These are phyloP conservation scores for Tillus elongatus DNA, from an alignment of 2,888 invertebrate species.

Conservation along the genomic window DNA sequence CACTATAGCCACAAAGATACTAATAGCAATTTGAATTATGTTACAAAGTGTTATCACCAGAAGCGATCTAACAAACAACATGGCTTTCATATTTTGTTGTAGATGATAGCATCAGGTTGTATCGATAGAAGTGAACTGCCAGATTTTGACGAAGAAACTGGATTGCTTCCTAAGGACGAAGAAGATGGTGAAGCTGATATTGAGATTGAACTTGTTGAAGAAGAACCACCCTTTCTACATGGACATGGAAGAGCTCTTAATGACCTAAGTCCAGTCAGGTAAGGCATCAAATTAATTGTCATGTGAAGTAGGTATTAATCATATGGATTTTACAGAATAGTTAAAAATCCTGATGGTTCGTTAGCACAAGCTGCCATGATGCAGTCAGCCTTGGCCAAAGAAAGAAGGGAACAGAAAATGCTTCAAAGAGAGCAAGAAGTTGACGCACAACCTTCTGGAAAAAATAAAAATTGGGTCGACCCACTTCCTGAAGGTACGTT, in stretches of 20 bases:
- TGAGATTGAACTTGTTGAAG: conserved; percentile 97
- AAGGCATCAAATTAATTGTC: background rate
- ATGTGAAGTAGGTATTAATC: background rate
- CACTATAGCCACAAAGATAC: background rate
- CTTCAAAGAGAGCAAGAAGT: conserved; percentile 88
- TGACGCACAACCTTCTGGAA: conserved; percentile 70
- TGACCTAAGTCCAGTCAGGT: conserved; percentile 78
- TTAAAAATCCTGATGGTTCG: conserved; percentile 98
- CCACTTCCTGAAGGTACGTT: conserved; percentile 72
- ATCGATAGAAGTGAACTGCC: conserved; percentile 90
- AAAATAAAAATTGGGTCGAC: conserved; percentile 94
- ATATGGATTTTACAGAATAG: conserved; percentile 53
- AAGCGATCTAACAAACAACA: too few species aligned
- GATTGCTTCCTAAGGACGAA: conserved; percentile 80
- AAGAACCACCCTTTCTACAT: conserved; percentile 93
- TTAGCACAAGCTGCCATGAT: conserved; percentile 99
- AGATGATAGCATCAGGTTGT: conserved; percentile 87
- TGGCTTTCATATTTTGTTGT: conserved; percentile 26
- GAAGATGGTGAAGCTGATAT: conserved; percentile 94
- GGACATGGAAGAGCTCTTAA: conserved; percentile 87
- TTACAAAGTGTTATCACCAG: too few species aligned
- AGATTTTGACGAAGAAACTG: conserved; percentile 96
- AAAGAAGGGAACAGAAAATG: conserved; percentile 93
- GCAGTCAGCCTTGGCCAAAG: conserved; percentile 97
- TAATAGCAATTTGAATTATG: too few species aligned